Percentiles rank a stretch among this genome's conserved stretches.
Evolutionary conservation across 2,797 vertebrate species (phyloP).

Genomic region (Alca torda): DNA sequence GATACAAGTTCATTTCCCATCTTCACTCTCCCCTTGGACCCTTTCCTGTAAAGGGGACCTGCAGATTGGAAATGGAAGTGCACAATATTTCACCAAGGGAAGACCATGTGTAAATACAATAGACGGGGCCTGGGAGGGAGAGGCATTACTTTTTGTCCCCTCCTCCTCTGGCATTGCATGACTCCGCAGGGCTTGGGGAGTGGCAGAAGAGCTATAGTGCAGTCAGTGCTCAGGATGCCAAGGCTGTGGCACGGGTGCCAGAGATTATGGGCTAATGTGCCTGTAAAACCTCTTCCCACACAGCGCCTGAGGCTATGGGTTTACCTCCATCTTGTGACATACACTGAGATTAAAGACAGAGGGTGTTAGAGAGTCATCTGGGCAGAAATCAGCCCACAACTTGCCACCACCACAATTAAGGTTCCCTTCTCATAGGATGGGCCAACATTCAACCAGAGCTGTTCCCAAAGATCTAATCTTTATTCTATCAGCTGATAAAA

Average conservation of each 20-base stretch:
- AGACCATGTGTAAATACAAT: background rate
- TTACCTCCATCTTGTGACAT: background rate
- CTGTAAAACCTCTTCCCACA: background rate
- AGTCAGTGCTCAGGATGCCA: background rate
- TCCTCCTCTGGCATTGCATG: background rate
- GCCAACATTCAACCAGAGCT: background rate
- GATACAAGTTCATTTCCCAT: background rate
- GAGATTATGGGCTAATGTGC: background rate
- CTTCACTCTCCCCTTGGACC: background rate
- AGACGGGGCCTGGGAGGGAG: accelerated
- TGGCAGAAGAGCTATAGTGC: background rate
- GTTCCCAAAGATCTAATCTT: background rate
- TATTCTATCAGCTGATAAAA: background rate
- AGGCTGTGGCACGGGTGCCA: background rate
- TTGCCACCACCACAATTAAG: background rate
- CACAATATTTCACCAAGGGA: background rate
- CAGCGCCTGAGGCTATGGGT: background rate
- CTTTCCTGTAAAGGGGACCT: background rate
- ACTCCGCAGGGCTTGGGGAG: accelerated
- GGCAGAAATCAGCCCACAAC: background rate
- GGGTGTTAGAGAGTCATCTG: background rate
- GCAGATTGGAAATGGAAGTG: background rate
- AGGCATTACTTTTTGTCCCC: background rate
- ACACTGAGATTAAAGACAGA: background rate
- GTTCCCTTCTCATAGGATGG: background rate